Base-by-base conservation (phyloP, 2,888 invertebrate genomes). In the Notocelia uddmanniana region DNA sequence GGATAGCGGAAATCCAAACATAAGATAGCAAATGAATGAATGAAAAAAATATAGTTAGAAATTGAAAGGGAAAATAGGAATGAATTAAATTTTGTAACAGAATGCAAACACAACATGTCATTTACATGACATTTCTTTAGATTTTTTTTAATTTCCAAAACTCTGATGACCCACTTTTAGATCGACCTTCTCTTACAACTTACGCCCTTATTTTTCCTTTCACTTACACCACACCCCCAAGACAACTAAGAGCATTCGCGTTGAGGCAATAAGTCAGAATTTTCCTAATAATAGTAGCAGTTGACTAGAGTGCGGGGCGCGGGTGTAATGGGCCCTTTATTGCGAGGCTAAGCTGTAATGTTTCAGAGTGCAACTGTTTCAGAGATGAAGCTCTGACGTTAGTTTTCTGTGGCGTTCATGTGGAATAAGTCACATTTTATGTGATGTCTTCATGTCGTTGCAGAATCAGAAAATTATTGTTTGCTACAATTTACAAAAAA, bases 211-310 rank as follows among this genome's bases (percentile, higher is more conserved):
- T n/a, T n/a, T n/a, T n/a, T 34, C 50, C 52, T 37, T n/a, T 50
- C 21, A 5, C 76, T 83, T 77, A 68, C 1, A 26, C 83, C 83
- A 77, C 72, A 50, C 64, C 1, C 63, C 62, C 57, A 63, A 77
- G 77, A 81, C 80, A 78, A 79, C 77, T 77, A 77, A 81, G 78
- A 82, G 85, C 85, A 80, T 79, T 78, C 79, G 82, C 80, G 82
- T 82, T 79, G 77, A 75, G 81, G 91, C 90, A 90, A 92, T 92
- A 91, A 90, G 88, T 92, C 85, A 92, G 92, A 88, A 90, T 91
- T 91, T 86, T 89, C 89, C 88, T 90, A 90, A 91, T 91, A 91
- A 87, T 81, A 77, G 80, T 74, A 70, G 58, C 37, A 67, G 63
- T 50, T 50, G 73, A 78, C 76, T 76, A 76, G 77, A 76, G 76